These are phyloP conservation scores for Tinea pellionella DNA, from an alignment of 2,888 invertebrate genomes.

Conservation along the genomic window DNA sequence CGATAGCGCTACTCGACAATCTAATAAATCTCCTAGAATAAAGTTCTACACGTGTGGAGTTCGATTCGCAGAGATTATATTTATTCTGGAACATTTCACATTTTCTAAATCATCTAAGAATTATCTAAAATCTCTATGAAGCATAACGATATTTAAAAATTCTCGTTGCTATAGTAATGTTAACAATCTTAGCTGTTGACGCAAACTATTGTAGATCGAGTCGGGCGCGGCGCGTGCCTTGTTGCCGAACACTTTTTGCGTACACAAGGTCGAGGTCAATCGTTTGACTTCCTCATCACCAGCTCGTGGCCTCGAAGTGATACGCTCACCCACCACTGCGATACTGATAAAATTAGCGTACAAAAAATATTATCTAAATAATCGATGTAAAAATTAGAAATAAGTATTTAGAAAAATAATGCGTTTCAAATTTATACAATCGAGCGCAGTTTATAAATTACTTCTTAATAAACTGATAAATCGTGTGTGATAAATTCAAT, in stretches of 20 bases:
- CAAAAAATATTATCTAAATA: background rate
- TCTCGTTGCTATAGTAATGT: background rate
- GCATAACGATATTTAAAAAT: background rate
- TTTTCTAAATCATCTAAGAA: background rate
- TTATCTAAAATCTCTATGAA: background rate
- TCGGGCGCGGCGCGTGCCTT: slow-evolving; percentile 30
- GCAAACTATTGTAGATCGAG: slow-evolving; percentile 15
- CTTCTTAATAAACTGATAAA: background rate
- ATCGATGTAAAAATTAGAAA: too few relatives aligned
- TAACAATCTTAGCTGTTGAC: background rate
- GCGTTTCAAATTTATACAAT: too few relatives aligned
- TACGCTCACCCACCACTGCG: background rate
- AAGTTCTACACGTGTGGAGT: background rate
- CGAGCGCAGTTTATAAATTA: background rate
- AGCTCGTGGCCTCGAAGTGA: slow-evolving; percentile 28
- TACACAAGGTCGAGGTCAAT: slow-evolving; percentile 60
- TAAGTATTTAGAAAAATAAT: too few relatives aligned
- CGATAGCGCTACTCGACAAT: background rate
- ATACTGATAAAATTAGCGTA: slow-evolving; percentile 5
- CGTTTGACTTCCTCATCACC: slow-evolving; percentile 62
- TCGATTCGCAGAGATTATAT: background rate
- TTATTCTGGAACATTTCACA: slow-evolving; percentile 27
- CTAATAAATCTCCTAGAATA: background rate
- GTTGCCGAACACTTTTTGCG: slow-evolving; percentile 57
- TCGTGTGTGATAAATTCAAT: background rate